phyloP scores from a whole-genome alignment of 2,113 vertebrate genomes.

The Triplophysa tibetana region DNA sequence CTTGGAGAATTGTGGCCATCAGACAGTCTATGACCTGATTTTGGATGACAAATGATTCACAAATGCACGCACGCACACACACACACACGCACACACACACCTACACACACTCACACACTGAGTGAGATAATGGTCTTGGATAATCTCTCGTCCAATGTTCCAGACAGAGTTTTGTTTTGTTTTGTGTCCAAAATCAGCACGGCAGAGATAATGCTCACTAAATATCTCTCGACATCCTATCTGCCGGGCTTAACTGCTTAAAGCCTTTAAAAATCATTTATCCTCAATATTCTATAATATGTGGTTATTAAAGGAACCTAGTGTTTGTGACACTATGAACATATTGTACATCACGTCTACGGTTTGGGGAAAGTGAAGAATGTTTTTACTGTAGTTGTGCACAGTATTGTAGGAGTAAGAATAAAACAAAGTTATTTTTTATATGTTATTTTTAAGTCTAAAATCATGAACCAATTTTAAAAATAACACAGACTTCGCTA shows the following conservation, averaged over 20 bases:
- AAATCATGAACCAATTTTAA: too few relatives aligned
- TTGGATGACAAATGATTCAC: conserved; percentile 9
- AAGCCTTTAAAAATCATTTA: conserved; percentile 2
- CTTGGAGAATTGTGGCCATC: conserved; percentile 48
- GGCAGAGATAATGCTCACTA: conserved; percentile 31
- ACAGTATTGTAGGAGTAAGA: too few relatives aligned
- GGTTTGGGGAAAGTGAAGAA: background rate
- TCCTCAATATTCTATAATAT: background rate
- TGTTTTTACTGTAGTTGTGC: too few relatives aligned
- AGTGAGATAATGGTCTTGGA: conserved; percentile 38
- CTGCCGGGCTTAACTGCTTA: conserved; percentile 6
- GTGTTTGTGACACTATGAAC: background rate
- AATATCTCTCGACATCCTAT: conserved; percentile 27
- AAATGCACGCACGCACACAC: background rate
- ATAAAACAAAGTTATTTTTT: too few relatives aligned
- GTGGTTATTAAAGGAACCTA: too few relatives aligned
- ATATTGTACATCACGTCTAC: background rate
- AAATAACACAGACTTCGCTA: too few relatives aligned
- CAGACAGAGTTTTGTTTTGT: conserved; percentile 28
- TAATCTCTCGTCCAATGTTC: conserved; percentile 32
- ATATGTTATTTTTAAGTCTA: too few relatives aligned
- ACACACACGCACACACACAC: too few relatives aligned
- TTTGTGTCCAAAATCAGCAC: conserved; percentile 32
- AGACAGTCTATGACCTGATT: conserved; percentile 42
- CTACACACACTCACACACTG: background rate